Percentiles rank a stretch among this genome's conserved stretches.
Conservation (phyloP, 2,113 vertebrate genomes). For the Muntiacus reevesi region DNA sequence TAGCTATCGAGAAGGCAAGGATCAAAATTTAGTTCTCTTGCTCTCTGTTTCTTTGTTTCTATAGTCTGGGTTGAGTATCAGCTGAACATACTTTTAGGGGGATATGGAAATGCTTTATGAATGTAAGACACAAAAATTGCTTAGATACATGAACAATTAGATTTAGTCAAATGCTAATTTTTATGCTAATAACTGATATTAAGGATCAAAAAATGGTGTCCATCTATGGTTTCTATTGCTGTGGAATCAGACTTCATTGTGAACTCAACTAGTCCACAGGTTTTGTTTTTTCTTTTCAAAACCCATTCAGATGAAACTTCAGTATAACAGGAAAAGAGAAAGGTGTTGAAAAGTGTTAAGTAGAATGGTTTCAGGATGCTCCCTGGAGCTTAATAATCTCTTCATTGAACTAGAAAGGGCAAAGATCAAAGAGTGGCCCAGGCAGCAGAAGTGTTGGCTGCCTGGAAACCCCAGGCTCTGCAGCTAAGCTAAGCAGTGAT, state of each 20-base stretch:
- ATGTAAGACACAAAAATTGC: not conserved
- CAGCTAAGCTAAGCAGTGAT: fast-evolving
- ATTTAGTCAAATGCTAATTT: not conserved
- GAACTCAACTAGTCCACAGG: not conserved
- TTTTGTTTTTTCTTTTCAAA: not conserved
- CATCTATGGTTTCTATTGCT: too few relatives aligned
- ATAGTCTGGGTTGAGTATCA: not conserved
- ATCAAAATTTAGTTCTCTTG: not conserved
- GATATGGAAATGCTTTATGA: not conserved
- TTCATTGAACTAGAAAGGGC: not conserved
- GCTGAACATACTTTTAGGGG: not conserved
- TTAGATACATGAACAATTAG: not conserved
- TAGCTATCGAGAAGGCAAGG: not conserved
- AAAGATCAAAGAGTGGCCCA: not conserved
- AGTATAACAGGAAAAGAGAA: not conserved
- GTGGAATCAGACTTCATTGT: not conserved
- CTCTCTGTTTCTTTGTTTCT: not conserved
- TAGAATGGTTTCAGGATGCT: not conserved
- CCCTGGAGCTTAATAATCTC: not conserved
- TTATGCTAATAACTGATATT: not conserved
- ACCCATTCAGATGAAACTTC: not conserved
- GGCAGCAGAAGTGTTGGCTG: not conserved
- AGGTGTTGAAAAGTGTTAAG: not conserved
- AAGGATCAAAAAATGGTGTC: not conserved
- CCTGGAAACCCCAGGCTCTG: not conserved